These are phyloP conservation scores for Bradypus variegatus DNA, from an alignment of 2,797 vertebrate species.

Conservation along the genomic window DNA sequence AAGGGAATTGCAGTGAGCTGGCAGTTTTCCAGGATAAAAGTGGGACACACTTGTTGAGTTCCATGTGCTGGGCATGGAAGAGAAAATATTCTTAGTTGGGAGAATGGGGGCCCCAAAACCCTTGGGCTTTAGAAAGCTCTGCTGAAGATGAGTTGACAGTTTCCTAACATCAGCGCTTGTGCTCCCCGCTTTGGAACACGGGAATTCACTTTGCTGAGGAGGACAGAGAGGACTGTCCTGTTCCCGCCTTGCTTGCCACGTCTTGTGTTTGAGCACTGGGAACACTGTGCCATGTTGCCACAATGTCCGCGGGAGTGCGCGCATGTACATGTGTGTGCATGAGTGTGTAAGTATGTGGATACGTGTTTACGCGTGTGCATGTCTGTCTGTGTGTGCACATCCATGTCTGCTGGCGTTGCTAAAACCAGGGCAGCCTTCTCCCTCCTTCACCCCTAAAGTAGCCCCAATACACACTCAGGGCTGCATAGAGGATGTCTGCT, in stretches of 20 bases:
- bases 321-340: fast-evolving
- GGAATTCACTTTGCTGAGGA: neutral
- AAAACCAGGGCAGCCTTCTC: neutral
- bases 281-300: fast-evolving
- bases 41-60: fast-evolving
- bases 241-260: too few relatives aligned
- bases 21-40: neutral
- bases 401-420: too few relatives aligned
- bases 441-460: too few relatives aligned
- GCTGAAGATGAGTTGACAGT: neutral
- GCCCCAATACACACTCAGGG: too few relatives aligned
- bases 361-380: neutral
- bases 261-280: neutral
- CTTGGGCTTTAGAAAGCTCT: neutral
- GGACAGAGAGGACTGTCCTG: neutral
- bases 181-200: fast-evolving
- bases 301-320: fast-evolving
- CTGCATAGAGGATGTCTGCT: fast-evolving
- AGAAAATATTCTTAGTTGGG: fast-evolving
- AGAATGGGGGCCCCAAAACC: neutral
- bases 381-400: too few relatives aligned
- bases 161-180: fast-evolving
- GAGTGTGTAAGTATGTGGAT: neutral
- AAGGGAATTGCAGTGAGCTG: neutral
- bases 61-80: neutral